Percentiles rank a stretch among this genome's conserved stretches.
phyloP scores from a whole-genome alignment of 1,140 invertebrate species.

The Bombus waltoni region DNA sequence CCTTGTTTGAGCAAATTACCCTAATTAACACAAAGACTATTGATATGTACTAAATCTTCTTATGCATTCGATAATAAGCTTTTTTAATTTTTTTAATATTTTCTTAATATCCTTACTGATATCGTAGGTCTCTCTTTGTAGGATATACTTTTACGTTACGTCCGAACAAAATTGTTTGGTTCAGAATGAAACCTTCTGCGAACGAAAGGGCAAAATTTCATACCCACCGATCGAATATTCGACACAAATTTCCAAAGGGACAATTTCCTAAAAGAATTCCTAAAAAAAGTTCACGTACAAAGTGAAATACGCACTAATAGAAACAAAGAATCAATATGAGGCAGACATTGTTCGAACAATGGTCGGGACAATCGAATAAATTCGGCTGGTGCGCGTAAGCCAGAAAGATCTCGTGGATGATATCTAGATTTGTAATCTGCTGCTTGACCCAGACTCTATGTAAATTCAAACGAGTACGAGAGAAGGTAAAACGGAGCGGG shows the following conservation, averaged over 20 bases:
- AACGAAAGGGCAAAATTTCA: no score
- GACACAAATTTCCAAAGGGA: no score
- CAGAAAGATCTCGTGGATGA: constrained; percentile 6
- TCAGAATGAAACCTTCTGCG: no score
- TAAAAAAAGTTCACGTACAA: not conserved
- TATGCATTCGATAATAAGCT: not conserved
- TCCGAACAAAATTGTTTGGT: no score
- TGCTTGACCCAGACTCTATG: constrained; percentile 59
- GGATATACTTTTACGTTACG: no score
- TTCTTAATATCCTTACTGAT: not conserved
- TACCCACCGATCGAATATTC: no score
- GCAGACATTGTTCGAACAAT: constrained; percentile 2
- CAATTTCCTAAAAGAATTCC: not conserved
- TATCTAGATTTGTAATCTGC: constrained; percentile 62
- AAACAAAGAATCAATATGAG: constrained; percentile 14
- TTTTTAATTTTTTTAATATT: not conserved
- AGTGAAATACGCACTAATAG: not conserved
- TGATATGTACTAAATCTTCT: not conserved
- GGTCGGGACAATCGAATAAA: constrained; percentile 12
- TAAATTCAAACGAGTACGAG: constrained; percentile 45
- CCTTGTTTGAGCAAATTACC: not conserved
- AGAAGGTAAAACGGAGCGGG: constrained; percentile 17
- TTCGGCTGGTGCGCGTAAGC: constrained; percentile 1
- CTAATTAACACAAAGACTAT: not conserved
- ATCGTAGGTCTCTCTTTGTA: no score